Conservation (phyloP, 2,797 vertebrate species). For the Girardinus metallicus region DNA sequence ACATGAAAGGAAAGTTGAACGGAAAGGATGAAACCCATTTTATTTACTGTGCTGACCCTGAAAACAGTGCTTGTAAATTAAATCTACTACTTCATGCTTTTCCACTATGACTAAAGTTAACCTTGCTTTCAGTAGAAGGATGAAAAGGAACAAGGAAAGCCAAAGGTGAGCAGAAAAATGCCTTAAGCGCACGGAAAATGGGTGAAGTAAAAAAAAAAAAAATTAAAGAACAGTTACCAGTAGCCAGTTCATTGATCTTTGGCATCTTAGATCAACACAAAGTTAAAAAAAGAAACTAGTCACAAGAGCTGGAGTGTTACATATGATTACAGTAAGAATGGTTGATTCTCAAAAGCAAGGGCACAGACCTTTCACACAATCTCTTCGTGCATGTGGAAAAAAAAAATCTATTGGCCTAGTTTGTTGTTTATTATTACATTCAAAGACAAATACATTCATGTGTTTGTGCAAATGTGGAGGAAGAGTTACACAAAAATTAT, state of each 20-base stretch:
- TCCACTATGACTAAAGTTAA: constrained; percentile 43
- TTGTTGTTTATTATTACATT: not conserved
- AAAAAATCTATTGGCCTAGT: not conserved
- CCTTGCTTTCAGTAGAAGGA: constrained; percentile 49
- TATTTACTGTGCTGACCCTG: constrained; percentile 26
- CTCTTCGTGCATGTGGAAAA: not conserved
- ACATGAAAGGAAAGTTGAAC: not conserved
- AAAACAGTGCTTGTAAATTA: constrained; percentile 29
- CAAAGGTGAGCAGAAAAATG: constrained; percentile 32
- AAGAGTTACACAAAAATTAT: constrained; percentile 27
- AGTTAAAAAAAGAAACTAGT: constrained; percentile 11
- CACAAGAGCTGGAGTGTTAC: not conserved
- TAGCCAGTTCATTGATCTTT: constrained; percentile 33
- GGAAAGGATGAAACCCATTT: not conserved
- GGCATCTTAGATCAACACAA: constrained; percentile 25
- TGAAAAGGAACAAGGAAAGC: constrained; percentile 20
- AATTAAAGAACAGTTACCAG: constrained; percentile 49
- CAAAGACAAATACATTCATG: constrained; percentile 15
- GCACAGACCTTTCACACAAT: not conserved
- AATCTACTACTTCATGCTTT: constrained; percentile 25
- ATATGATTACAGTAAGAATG: constrained; percentile 9
- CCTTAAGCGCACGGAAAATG: constrained; percentile 22
- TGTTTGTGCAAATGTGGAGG: constrained; percentile 10
- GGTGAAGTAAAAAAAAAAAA: constrained; percentile 43
- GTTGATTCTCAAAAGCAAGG: not conserved